Percentiles rank a stretch among this genome's conserved stretches.
phyloP scores from a whole-genome alignment of 2,797 vertebrate species.

The Scolopax rusticola region DNA sequence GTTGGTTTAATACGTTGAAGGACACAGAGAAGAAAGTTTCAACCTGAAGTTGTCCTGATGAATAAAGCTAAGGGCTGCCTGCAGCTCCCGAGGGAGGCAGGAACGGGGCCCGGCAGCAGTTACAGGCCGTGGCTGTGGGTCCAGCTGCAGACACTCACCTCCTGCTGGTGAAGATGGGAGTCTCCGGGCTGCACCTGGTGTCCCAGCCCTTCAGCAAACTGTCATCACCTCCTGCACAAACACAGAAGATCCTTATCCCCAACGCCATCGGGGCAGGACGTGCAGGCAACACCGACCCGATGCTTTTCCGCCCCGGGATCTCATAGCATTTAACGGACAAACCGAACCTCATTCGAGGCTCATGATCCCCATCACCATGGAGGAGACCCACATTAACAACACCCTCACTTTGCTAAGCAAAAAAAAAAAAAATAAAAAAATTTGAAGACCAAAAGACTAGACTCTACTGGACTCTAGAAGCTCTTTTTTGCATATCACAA shows the following conservation, averaged over 20 bases:
- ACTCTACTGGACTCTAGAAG: neutral
- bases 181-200: slow-evolving; percentile 78
- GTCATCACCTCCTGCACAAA: slow-evolving; percentile 90
- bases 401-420: neutral
- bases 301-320: neutral
- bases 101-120: neutral
- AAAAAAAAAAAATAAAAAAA: neutral
- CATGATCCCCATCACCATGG: neutral
- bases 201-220: slow-evolving; percentile 94
- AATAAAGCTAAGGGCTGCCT: neutral
- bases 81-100: neutral
- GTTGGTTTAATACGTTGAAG: neutral
- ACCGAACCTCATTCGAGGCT: neutral
- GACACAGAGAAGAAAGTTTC: neutral
- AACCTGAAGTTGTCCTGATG: neutral
- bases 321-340: neutral
- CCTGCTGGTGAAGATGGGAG: slow-evolving; percentile 86
- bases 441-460: neutral
- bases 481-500: neutral
- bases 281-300: neutral
- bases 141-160: slow-evolving; percentile 67
- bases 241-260: neutral
- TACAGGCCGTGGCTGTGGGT: neutral
- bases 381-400: fast-evolving
- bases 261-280: neutral